phyloP scores from a whole-genome alignment of 2,113 vertebrate species.

The Bothrops jararaca region DNA sequence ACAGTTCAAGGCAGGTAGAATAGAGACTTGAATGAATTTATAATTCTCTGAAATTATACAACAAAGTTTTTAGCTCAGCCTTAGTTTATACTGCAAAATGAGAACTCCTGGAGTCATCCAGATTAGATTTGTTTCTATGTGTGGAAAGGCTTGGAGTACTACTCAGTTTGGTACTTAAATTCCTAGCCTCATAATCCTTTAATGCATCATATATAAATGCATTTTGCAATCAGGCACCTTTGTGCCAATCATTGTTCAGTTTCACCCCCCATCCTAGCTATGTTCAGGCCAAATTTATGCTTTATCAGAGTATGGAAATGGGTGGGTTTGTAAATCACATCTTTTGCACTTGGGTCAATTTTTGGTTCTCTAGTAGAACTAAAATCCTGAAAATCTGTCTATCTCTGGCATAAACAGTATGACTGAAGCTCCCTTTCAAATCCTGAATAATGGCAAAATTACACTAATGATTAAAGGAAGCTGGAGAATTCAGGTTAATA shows the following conservation, averaged over 20 bases:
- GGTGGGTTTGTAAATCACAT: not conserved
- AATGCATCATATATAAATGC: not conserved
- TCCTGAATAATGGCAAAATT: not conserved
- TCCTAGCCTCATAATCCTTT: not conserved
- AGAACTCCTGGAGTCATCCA: not conserved
- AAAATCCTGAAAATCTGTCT: not conserved
- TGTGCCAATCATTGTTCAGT: not conserved
- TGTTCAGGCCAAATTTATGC: not conserved
- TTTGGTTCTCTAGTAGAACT: not conserved
- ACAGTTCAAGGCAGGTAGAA: not conserved
- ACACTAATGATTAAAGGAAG: slow-evolving; percentile 17
- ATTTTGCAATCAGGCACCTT: not conserved
- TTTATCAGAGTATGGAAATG: not conserved
- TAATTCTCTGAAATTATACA: not conserved
- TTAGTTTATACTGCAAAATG: not conserved
- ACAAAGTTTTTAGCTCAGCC: not conserved
- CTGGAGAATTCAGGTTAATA: not conserved
- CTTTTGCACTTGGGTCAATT: not conserved
- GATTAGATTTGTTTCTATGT: not conserved
- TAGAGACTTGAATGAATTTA: not conserved
- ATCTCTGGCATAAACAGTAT: slow-evolving; percentile 18
- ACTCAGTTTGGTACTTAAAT: not conserved
- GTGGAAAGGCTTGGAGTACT: not conserved
- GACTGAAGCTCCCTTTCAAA: not conserved
- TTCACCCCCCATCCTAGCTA: not conserved